Evolutionary conservation across 2,113 vertebrate genomes (phyloP), one percentile per base, ranked within the genome.

Genomic region (Ochotona princeps): DNA sequence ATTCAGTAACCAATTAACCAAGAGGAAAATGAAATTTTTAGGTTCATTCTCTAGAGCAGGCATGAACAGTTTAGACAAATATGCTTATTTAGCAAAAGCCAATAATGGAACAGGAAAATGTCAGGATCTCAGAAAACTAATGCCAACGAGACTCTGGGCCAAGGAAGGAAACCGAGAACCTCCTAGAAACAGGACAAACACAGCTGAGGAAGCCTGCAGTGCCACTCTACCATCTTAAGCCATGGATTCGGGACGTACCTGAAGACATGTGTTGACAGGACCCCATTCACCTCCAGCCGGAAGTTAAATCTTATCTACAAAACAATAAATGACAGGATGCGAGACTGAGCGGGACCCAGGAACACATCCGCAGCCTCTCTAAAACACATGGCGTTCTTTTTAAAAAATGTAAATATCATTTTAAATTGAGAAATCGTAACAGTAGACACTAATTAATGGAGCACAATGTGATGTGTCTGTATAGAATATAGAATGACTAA

Each of bases 241-340:
- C 67, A 82, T 44, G 65, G 67, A 83, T 51, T 81, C 87, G 72
- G 30, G n/a, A 95, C 96, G 96, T 88, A 97, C 97, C 92, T 89
- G 82, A 97, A 97, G 51, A 86, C 80, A 61, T 97, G 93, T 25
- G 66, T 69, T 35, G 96, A 96, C 38, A 92, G 30, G 26, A 87
- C 60, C 67, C 96, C 97, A 87, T 98, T 97, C 74, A 97, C 75
- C 11, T 95, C 96, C 44, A 97, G 66, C 79, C 47, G 95, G 90
- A 97, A 97, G 91, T 96, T 94, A 94, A 97, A 97, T 67, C 63
- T 97, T 76, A 98, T 82, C 97, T 98, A 83, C 47, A 96, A 96
- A 91, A 92, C 69, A 94, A 79, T 30, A 91, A 87, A 87, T 35
- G 25, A 44, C 38, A 44, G 83, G 23, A 9, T 65, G 9, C 82